phyloP scores from a whole-genome alignment of 2,888 invertebrate species.

The Dilophus febrilis region DNA sequence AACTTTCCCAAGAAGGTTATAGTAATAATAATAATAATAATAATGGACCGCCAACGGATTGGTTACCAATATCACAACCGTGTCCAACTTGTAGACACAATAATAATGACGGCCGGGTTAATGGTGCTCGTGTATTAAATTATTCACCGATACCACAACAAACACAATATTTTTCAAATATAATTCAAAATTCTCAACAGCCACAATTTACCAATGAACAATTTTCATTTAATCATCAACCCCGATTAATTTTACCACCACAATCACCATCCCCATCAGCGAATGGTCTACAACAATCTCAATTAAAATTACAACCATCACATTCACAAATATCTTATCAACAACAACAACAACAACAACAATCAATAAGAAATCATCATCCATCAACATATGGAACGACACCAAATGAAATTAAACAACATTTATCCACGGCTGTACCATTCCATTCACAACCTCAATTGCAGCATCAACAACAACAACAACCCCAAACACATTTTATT shows the following conservation, averaged over 20 bases:
- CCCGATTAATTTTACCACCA: constrained; percentile 17
- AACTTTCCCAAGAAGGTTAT: no score
- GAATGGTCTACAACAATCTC: neutral
- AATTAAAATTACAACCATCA: neutral
- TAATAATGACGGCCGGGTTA: no score
- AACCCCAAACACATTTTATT: constrained; percentile 5
- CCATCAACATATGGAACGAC: no score
- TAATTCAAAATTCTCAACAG: constrained; percentile 8
- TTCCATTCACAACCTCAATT: constrained; percentile 13
- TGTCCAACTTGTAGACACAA: constrained; percentile 7
- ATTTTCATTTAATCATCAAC: constrained; percentile 20
- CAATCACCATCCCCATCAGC: neutral
- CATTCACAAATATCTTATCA: neutral
- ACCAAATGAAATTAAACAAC: no score
- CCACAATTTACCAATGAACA: constrained; percentile 9
- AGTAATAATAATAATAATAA: constrained; percentile 14
- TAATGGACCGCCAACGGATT: constrained; percentile 22
- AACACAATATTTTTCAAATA: no score
- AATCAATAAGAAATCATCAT: neutral
- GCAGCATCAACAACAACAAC: constrained; percentile 5
- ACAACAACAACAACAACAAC: neutral
- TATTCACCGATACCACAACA: no score
- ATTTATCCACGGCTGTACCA: neutral
- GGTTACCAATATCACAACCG: constrained; percentile 36
- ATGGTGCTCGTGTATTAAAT: no score